Base-by-base conservation (phyloP, 2,797 vertebrate species). In the Remorina albescens region DNA sequence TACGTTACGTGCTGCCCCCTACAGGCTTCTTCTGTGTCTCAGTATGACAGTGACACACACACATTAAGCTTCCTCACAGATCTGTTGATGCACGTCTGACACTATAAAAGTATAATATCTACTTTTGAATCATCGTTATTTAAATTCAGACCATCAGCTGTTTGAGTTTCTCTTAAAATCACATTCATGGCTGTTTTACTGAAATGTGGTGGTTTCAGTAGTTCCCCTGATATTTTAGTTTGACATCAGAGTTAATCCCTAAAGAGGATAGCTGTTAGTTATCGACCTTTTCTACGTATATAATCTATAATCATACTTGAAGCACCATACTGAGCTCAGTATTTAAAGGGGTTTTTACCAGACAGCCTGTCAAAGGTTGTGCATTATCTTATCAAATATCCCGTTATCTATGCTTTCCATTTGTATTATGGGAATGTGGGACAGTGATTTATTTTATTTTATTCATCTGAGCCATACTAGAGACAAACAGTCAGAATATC, bases 1-100 rank as follows among this genome's bases (percentile, higher is more conserved):
- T 37, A 21, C 65, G 39, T 66, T 8, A 42, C 68, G 58, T 76
- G 71, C 71, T 74, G 78, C 76, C 74, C 70, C 51, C 78, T 83
- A 25, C 64, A 69, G 76, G 67, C 51, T 10, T 39, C 39, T 30
- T 47, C 28, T 53, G 21, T 72, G 9, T 71, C 60, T 62, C 59
- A 3, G 34, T 18, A 34, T 50, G 5, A 23, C 23, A 5, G 53
- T 54, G 18, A 73, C 32, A 41, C 62, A 66, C 34, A 53, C 39
- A 62, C 41, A 65, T 21, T n/a, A n/a, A n/a, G n/a, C n/a, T 25
- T 23, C 6, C n/a, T n/a, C 50, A 67, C 50, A 60, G 55, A 74
- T 74, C 73, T 71, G 8, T 36, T 36, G 62, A 37, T 46, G 41
- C 51, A 66, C 7, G 41, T 56, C 56, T 8, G 30, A n/a, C 21